A percentile compares a stretch with the other conserved stretches of the same genome.
Conservation (phyloP, 2,797 vertebrate species). For the Gobio occitaniae region DNA sequence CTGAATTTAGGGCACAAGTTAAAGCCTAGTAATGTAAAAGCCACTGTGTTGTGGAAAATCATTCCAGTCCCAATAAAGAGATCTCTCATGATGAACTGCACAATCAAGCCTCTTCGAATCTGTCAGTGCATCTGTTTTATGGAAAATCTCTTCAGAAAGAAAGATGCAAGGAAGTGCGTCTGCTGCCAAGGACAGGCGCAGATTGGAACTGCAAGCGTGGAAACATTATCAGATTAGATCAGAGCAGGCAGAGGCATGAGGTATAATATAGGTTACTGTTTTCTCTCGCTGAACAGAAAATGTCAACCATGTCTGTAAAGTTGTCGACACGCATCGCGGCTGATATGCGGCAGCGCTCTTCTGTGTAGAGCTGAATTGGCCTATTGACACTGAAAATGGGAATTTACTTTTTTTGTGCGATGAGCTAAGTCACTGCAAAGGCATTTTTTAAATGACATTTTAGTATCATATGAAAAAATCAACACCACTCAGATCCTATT, state of each 20-base stretch:
- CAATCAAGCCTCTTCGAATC: background rate
- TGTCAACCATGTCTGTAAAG: slow-evolving; percentile 54
- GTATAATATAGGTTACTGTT: slow-evolving; percentile 47
- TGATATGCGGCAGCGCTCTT: slow-evolving; percentile 16
- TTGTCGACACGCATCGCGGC: slow-evolving; percentile 43
- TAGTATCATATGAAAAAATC: slow-evolving; percentile 43
- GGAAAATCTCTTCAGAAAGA: background rate
- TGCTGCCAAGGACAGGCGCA: slow-evolving; percentile 50
- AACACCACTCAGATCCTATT: slow-evolving; percentile 17
- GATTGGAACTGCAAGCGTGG: slow-evolving; percentile 34
- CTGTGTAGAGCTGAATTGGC: slow-evolving; percentile 28
- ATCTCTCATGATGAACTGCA: slow-evolving; percentile 1
- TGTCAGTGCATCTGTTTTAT: background rate
- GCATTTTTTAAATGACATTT: slow-evolving; percentile 36
- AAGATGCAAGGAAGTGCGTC: background rate
- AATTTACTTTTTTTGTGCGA: slow-evolving; percentile 18
- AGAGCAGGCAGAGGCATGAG: slow-evolving; percentile 1
- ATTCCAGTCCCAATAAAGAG: background rate
- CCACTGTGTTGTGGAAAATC: background rate
- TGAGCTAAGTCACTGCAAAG: slow-evolving; percentile 12
- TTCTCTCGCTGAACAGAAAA: slow-evolving; percentile 49
- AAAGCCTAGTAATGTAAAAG: background rate
- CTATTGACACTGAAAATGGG: slow-evolving; percentile 39
- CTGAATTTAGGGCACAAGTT: background rate
- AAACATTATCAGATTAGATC: slow-evolving; percentile 16